Conservation (phyloP, 1,140 invertebrate species). For the Drosophila nebulosa region DNA sequence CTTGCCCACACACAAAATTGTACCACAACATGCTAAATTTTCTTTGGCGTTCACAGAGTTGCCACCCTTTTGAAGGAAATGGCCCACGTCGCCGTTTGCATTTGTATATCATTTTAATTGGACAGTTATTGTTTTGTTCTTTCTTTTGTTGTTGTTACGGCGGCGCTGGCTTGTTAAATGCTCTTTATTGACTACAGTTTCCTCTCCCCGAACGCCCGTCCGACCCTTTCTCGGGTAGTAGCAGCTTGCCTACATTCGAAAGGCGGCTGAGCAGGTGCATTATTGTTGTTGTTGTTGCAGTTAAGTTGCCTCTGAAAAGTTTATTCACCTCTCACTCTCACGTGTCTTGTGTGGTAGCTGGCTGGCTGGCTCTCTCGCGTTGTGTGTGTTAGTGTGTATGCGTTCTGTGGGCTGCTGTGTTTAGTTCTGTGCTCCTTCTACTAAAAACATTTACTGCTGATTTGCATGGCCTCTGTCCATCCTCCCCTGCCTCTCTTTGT, state of each 20-base stretch:
- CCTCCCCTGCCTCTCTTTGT: neutral
- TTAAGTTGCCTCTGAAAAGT: slow-evolving; percentile 57
- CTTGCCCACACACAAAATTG: neutral
- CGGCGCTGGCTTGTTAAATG: slow-evolving; percentile 19
- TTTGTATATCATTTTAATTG: slow-evolving; percentile 71
- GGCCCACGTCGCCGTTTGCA: slow-evolving; percentile 15
- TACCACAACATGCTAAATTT: slow-evolving; percentile 12
- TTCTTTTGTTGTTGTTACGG: slow-evolving; percentile 13
- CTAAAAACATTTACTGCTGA: slow-evolving; percentile 16
- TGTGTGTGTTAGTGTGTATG: slow-evolving; percentile 24
- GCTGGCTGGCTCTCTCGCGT: neutral
- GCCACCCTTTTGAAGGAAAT: slow-evolving; percentile 34
- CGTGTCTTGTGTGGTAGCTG: slow-evolving; percentile 45
- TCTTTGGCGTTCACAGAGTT: slow-evolving; percentile 37
- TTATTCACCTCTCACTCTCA: slow-evolving; percentile 71
- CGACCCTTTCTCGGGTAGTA: too few relatives aligned
- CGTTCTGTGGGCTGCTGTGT: slow-evolving; percentile 12
- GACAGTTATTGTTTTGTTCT: slow-evolving; percentile 53
- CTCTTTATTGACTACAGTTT: slow-evolving; percentile 32
- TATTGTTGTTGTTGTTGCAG: slow-evolving; percentile 44
- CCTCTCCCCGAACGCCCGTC: too few relatives aligned
- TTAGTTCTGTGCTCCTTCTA: slow-evolving; percentile 24
- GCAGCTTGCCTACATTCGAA: slow-evolving; percentile 23
- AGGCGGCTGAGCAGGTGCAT: slow-evolving; percentile 49
- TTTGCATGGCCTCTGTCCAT: slow-evolving; percentile 1